Evolutionary conservation across 1,140 invertebrate species (phyloP), one percentile per base, ranked within the genome.

Genomic region (Lordiphosa stackelbergi): DNA sequence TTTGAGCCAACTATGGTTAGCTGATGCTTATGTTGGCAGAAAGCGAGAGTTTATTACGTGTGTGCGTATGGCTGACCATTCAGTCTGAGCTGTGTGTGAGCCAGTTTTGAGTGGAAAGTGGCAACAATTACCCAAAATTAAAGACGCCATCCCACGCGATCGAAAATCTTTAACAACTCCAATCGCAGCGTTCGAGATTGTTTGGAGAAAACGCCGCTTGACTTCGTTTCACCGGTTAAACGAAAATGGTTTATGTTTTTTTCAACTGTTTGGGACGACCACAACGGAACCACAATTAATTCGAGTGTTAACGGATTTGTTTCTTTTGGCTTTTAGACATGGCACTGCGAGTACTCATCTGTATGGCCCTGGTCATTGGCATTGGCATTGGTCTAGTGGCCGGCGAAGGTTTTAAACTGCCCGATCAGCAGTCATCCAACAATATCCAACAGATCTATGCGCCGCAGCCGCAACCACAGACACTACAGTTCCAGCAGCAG

Each of bases 351-450:
- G 64, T 60, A 34, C 12, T 77, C 38, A 41, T 55, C 43, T 62
- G 77, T 24, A 36, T 81, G 53, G 58, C 77, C 75, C 31, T 75
- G 35, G 34, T 77, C 13, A 42, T 46, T 36, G 48, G 57, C 36
- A 36, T 63, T n/a, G n/a, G n/a, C n/a, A n/a, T n/a, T 5, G 56
- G 57, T 49, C 52, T 79, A 35, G 90, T 84, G 41, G 90, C 90
- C 22, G 88, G 89, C 56, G 90, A 90, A 28, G 89, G 89, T 34
- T 89, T 91, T 53, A 88, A 90, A 10, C 66, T 91, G 19, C 90
- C 90, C 42, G 91, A 91, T 71, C 90, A 91, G 69, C 89, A 90
- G 46, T 88, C 69, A 48, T 88, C 68, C 45, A 71, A 58, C 54
- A 79, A 85, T 69, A 60, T 79, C 22, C 73, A 87, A 45, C 83